Evolutionary conservation across 2,888 invertebrate genomes (phyloP), one percentile per base, ranked within the genome.

Genomic region (Xylota sylvarum): DNA sequence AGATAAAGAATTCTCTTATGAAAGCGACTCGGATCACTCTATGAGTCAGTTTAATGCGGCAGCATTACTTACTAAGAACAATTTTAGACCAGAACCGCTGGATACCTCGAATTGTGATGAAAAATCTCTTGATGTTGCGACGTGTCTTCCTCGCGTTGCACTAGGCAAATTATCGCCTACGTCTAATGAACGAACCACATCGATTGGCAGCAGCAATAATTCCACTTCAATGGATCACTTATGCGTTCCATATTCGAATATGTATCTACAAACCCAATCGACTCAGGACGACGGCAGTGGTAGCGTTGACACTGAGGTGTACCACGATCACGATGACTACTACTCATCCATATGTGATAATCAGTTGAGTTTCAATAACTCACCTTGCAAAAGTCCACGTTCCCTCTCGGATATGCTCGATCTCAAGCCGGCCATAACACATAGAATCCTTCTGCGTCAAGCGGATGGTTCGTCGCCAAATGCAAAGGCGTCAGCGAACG

Each of bases 331-430:
- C 76, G 90, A 89, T 83, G 91, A 91, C 87, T 90, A 89, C 81
- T 91, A 91, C 89, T 91, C 91, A 83, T 89, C 89, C 60, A 89
- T 91, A 88, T 91, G 91, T 90, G 91, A 91, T 89, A 91, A 90
- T 79, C 90, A 91, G 88, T 88, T 91, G 85, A 91, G 90, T 89
- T 90, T 89, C 82, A 90, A 91, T 74, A 90, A 90, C 76, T 91
- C 91, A 70, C 90, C 91, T 37, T 89, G 89, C 81, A 91, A 91
- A 89, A 90, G 90, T 89, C 89, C 90, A 72, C 89, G 89, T 58
- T 89, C 89, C 55, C 87, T 89, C 82, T 88, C 88, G 73, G 89
- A 88, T 78, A 89, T 89, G 83, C 70, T 78, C 81, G 88, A 87
- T 82, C 85, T 88, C 79, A 88, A 60, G 85, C 84, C 84, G 86